Base-by-base conservation (phyloP, 2,113 vertebrate genomes). In the Corvus cornix region DNA sequence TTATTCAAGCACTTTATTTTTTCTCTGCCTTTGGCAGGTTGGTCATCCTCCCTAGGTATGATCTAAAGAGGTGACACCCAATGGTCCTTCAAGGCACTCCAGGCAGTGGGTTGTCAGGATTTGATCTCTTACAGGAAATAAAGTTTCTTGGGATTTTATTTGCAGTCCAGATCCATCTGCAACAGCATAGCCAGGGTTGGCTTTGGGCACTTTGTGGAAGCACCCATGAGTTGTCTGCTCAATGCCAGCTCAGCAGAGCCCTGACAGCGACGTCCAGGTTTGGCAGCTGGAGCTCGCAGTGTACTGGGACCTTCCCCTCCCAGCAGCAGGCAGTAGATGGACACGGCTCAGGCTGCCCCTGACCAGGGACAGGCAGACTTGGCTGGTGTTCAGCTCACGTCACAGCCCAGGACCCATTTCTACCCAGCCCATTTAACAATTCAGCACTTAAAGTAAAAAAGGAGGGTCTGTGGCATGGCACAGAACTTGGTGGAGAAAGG, bases 331-430 rank as follows among this genome's bases (percentile, higher is more conserved):
- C 41, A 56, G 46, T 3, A 24, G 24, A 18, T 8, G 2, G 44
- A 23, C 1, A 0, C 0, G 1, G 37, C 24, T 58, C 30, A 33
- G 1, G 7, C 51, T 85, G 66, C 1, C 1, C 68, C 19, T 16
- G 15, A 4, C 5, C 15, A 41, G 21, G 20, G 30, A 9, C 44
- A 23, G 43, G 51, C 66, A 56, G 60, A 4, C 11, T 4, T 2
- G 24, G 52, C 52, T 75, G 84, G 11, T 53, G 31, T 43, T 58
- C 69, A 49, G 51, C 13, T 87, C 49, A 7, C 0, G 1, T 53
- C 1, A 0, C 28, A 53, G 48, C 46, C 39, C 6, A 5, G 24
- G 14, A 44, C 9, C 19, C 28, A 7, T 4, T 43, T 23, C 28
- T 43, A 28, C 15, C 33, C 46, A 66, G 37, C 17, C 16, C 8